These are phyloP conservation scores for Luperina testacea DNA, from an alignment of 2,888 invertebrate genomes.

Conservation along the genomic window DNA sequence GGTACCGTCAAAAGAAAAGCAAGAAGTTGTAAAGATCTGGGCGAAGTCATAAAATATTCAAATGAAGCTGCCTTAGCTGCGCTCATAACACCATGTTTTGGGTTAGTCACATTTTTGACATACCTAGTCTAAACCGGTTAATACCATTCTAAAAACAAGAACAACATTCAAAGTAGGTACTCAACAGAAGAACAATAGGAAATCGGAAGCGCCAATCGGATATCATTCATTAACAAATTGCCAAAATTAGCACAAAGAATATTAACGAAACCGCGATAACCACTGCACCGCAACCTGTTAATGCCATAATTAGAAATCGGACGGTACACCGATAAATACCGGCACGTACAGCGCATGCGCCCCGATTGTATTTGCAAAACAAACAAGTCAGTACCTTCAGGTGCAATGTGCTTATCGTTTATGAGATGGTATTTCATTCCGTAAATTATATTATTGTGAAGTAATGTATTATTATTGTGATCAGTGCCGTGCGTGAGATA, in stretches of 20 bases:
- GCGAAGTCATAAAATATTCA: slow-evolving; percentile 33
- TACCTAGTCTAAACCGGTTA: slow-evolving; percentile 45
- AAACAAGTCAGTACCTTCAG: slow-evolving; percentile 66
- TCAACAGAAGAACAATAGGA: slow-evolving; percentile 38
- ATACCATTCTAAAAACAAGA: slow-evolving; percentile 28
- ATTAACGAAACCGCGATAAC: slow-evolving; percentile 62
- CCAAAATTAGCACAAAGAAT: slow-evolving; percentile 50
- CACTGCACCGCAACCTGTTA: slow-evolving; percentile 60
- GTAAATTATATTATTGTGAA: slow-evolving; percentile 57
- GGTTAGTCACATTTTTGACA: slow-evolving; percentile 52
- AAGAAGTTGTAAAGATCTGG: slow-evolving; percentile 29
- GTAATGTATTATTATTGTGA: no score
- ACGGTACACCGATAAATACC: slow-evolving; percentile 69
- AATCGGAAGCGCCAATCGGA: slow-evolving; percentile 56
- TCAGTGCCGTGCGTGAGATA: slow-evolving; percentile 45
- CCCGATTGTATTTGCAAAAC: slow-evolving; percentile 66
- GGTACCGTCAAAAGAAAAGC: slow-evolving; percentile 24
- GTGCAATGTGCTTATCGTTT: slow-evolving; percentile 55
- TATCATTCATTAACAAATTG: slow-evolving; percentile 42
- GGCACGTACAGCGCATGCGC: slow-evolving; percentile 75
- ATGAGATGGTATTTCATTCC: slow-evolving; percentile 52
- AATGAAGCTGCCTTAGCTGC: slow-evolving; percentile 28
- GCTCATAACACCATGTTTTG: slow-evolving; percentile 31
- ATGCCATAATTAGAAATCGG: slow-evolving; percentile 75
- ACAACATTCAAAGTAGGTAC: slow-evolving; percentile 13